These are phyloP conservation scores for Limanda limanda DNA, from an alignment of 2,113 vertebrate genomes.

Conservation along the genomic window DNA sequence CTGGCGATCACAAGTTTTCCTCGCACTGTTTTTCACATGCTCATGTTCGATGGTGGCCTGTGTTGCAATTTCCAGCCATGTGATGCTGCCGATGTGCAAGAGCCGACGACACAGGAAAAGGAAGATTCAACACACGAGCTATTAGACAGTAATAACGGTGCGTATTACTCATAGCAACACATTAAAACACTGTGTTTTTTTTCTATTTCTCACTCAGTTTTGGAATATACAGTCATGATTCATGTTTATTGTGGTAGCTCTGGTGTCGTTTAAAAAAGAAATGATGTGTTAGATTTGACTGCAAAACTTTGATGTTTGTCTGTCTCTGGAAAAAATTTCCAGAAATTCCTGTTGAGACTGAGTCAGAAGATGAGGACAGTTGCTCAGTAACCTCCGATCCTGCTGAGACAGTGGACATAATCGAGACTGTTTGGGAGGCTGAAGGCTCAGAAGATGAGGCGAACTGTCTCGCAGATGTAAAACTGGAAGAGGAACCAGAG, in stretches of 20 bases:
- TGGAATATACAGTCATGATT: neutral
- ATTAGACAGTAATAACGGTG: constrained; percentile 36
- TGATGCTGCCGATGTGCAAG: constrained; percentile 63
- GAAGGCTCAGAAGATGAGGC: constrained; percentile 7
- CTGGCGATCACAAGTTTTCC: constrained; percentile 55
- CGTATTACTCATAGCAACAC: constrained; percentile 10
- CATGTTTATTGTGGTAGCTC: neutral
- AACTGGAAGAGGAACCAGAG: constrained; percentile 59
- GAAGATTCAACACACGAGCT: constrained; percentile 43
- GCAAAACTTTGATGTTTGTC: neutral
- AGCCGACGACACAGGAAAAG: constrained; percentile 60
- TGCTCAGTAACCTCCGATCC: neutral
- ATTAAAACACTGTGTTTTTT: neutral
- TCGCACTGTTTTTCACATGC: constrained; percentile 8
- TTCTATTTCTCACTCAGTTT: neutral
- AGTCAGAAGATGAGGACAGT: constrained; percentile 41
- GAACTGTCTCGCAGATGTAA: constrained; percentile 23
- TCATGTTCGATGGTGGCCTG: constrained; percentile 41
- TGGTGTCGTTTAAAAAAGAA: neutral
- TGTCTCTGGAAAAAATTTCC: neutral
- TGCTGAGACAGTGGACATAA: constrained; percentile 29
- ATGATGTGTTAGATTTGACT: neutral
- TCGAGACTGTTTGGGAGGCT: neutral
- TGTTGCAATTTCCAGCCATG: constrained; percentile 77
- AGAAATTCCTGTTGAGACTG: constrained; percentile 23